phyloP scores from a whole-genome alignment of 2,113 vertebrate species.

The Lamprologus ornatipinnis region DNA sequence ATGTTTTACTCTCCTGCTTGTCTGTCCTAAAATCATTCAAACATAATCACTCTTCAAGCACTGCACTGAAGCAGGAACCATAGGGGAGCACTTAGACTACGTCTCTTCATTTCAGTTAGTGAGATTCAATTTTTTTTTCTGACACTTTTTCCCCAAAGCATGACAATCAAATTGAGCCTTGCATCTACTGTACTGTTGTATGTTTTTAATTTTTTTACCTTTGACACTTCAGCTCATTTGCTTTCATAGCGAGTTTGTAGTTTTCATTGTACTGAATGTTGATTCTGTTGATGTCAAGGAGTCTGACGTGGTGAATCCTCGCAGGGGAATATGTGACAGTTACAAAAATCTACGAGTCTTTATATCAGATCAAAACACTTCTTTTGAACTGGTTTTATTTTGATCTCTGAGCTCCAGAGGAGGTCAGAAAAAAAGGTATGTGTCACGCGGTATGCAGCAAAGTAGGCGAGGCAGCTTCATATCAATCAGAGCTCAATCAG shows the following conservation, averaged over 20 bases:
- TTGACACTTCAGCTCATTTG: slow-evolving; percentile 19
- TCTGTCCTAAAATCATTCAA: slow-evolving; percentile 69
- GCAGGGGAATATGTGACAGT: slow-evolving; percentile 1
- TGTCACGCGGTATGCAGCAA: neutral
- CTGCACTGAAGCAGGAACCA: slow-evolving; percentile 36
- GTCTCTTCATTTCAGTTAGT: slow-evolving; percentile 47
- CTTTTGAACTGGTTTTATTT: slow-evolving; percentile 20
- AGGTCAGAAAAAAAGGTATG: neutral
- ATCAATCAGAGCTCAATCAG: neutral
- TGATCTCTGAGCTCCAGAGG: slow-evolving; percentile 1
- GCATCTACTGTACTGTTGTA: slow-evolving; percentile 35
- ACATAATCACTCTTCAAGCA: slow-evolving; percentile 61
- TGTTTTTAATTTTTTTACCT: slow-evolving; percentile 23
- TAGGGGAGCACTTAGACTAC: slow-evolving; percentile 37
- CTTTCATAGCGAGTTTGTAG: neutral
- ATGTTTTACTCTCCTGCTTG: slow-evolving; percentile 64
- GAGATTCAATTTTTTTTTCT: slow-evolving; percentile 31
- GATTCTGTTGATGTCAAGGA: neutral
- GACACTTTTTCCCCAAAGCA: slow-evolving; percentile 50
- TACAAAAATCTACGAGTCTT: neutral
- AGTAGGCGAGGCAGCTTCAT: neutral
- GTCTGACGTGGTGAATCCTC: neutral
- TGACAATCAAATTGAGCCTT: slow-evolving; percentile 46
- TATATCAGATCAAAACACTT: slow-evolving; percentile 6
- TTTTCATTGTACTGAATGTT: slow-evolving; percentile 4